Evolutionary conservation across 2,888 invertebrate species (phyloP).

Genomic region (Polia nebulosa): DNA sequence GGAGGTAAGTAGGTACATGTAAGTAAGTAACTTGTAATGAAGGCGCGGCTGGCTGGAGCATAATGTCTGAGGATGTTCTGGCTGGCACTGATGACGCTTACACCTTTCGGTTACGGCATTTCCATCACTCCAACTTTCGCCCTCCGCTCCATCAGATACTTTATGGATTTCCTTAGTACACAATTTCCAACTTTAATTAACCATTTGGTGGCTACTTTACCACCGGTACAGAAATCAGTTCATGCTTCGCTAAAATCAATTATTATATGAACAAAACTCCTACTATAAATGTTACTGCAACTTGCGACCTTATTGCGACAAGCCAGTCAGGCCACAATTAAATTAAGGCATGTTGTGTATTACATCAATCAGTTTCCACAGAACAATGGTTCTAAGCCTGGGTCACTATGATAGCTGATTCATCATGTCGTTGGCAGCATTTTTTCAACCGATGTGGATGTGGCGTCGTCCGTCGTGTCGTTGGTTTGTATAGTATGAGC

Average conservation of each 20-base stretch:
- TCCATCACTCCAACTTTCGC: neutral
- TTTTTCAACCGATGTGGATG: no score
- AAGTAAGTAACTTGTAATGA: neutral
- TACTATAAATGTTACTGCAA: neutral
- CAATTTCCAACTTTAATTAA: no score
- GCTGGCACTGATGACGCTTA: neutral
- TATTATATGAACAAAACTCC: neutral
- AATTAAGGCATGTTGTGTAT: neutral
- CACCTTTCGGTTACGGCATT: neutral
- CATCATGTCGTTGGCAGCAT: neutral
- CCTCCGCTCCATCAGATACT: neutral
- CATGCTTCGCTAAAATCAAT: neutral
- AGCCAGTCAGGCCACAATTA: neutral
- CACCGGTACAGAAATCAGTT: neutral
- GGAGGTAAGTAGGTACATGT: neutral
- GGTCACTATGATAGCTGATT: neutral
- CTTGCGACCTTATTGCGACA: neutral
- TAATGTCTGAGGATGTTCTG: neutral
- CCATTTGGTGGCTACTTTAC: no score
- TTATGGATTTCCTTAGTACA: neutral
- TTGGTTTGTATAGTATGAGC: neutral
- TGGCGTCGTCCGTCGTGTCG: neutral
- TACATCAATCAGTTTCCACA: no score
- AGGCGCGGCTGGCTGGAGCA: no score
- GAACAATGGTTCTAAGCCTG: no score